phyloP scores from a whole-genome alignment of 2,797 vertebrate species.

The Pristis pectinata region DNA sequence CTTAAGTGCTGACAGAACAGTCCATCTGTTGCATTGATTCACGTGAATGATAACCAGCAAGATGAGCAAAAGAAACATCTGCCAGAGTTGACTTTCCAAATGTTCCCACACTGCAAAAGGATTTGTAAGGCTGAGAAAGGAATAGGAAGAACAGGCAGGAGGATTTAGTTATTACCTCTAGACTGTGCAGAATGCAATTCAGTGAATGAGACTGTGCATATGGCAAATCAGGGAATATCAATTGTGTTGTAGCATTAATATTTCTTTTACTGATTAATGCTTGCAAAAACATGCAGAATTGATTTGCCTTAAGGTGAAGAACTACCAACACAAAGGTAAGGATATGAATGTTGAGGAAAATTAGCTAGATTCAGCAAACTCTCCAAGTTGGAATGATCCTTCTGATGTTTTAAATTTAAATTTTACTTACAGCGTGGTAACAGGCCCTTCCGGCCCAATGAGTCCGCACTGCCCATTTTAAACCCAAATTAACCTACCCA shows the following conservation, averaged over 20 bases:
- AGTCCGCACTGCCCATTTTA: no score
- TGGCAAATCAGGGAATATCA: neutral
- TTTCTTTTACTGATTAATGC: neutral
- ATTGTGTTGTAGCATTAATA: neutral
- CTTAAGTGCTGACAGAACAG: neutral
- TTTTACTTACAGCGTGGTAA: no score
- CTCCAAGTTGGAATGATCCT: neutral
- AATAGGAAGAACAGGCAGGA: neutral
- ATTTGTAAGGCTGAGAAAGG: neutral
- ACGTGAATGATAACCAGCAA: neutral
- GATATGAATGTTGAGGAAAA: neutral
- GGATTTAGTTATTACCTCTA: neutral
- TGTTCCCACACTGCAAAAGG: neutral
- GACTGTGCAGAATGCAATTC: neutral
- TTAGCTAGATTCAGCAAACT: neutral
- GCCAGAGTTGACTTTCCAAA: neutral
- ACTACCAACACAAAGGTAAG: neutral
- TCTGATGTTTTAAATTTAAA: neutral
- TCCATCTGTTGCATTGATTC: conserved; percentile 15
- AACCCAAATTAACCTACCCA: no score
- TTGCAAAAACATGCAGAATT: neutral
- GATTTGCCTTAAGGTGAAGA: neutral
- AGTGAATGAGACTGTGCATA: neutral
- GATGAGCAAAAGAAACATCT: neutral
- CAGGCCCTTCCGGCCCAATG: no score